Base-by-base conservation (phyloP, 1,140 invertebrate genomes). In the Cydia pomonella region DNA sequence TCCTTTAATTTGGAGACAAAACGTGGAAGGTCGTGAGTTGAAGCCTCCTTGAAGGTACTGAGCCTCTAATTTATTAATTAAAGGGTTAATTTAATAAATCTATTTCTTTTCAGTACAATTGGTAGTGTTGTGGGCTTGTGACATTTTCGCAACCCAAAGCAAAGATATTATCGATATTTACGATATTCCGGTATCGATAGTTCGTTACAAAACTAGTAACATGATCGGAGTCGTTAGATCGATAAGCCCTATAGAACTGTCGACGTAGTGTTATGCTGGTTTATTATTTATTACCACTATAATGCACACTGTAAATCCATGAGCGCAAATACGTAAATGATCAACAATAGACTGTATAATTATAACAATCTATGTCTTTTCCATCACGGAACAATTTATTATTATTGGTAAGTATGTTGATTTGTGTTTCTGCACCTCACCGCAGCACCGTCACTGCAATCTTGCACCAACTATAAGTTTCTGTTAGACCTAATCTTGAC, bases 121-220 rank as follows among this genome's bases (percentile, higher is more conserved):
- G 53, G 21, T 23, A 59, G 53, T 59, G 53, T 23, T 23, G 21
- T 44, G 41, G 16, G 41, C 41, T 16, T 44, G 41, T 59, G 53
- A 59, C 53, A 59, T 59, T 59, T 59, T 59, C 53, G 53, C 53
- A 59, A 59, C 21, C 21, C 18, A 10, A 23, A 59, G 21, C 18
- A 10, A 23, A 59, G 21, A 59, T 59, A 59, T 12, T 23, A 59
- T 59, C 53, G 53, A 59, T 59, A 23, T 59, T 59, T 59, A 59
- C 53, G 53, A 59, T 59, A 59, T 59, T 59, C 53, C 53, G 53
- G 53, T 59, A 59, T 23, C 53, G 53, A 23, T 53, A 53, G 23
- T 59, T 59, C n/a, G 53, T 59, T 59, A 59, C 53, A 59, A 59
- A 59, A 59, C 53, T 59, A 59, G 53, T 23, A 59, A 59, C 53